Percentiles rank a stretch among this genome's conserved stretches.
Conservation (phyloP, 1,140 invertebrate species). For the Asobara japonica region DNA sequence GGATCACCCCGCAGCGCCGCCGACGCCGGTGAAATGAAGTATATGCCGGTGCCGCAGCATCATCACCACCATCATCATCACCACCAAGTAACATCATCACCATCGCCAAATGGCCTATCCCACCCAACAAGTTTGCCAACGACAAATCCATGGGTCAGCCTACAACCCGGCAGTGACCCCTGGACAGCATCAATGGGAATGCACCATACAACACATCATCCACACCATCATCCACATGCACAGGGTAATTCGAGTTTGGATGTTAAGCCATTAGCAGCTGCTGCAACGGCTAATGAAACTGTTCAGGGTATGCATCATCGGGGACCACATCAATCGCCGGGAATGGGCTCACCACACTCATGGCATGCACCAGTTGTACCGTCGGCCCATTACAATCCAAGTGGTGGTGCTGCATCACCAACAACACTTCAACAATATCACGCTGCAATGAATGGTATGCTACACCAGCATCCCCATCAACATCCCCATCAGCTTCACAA, state of each 20-base stretch:
- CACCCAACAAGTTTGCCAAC: conserved; percentile 70
- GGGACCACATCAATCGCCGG: conserved; percentile 66
- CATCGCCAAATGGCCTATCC: conserved; percentile 75
- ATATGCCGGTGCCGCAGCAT: conserved; percentile 84
- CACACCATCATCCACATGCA: conserved; percentile 73
- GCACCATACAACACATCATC: conserved; percentile 71
- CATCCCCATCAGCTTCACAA: conserved; percentile 75
- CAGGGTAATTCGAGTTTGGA: conserved; percentile 69
- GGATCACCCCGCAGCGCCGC: conserved; percentile 81
- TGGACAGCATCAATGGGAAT: conserved; percentile 78
- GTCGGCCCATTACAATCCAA: conserved; percentile 80
- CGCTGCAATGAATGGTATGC: conserved; percentile 85
- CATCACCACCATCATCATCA: conserved; percentile 80
- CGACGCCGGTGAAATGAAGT: conserved; percentile 92
- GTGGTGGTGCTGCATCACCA: conserved; percentile 78
- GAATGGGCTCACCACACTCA: conserved; percentile 78
- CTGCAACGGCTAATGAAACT: conserved; percentile 63
- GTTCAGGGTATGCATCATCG: conserved; percentile 66
- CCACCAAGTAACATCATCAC: conserved; percentile 73
- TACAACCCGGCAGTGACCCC: conserved; percentile 80
- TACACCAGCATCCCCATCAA: conserved; percentile 73
- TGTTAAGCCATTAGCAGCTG: conserved; percentile 72
- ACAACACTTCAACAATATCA: conserved; percentile 81
- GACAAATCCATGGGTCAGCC: conserved; percentile 84
- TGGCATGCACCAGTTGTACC: conserved; percentile 88